Evolutionary conservation across 37 sponge, comb jelly and placozoan species (phyloP).

Genomic region (Beroe ovata): DNA sequence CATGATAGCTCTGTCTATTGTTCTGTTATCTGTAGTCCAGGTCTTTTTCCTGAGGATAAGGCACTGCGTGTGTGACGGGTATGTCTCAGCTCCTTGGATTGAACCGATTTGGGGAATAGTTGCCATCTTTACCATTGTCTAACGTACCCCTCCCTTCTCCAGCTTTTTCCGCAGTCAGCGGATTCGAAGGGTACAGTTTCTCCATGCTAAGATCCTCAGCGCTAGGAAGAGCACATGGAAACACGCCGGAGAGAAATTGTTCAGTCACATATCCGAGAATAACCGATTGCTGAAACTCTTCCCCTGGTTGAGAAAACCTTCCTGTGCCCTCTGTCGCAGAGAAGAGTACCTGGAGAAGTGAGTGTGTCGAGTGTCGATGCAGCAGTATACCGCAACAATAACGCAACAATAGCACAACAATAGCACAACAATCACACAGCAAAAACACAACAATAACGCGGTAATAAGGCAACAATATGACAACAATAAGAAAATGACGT

Average conservation of each 20-base stretch:
- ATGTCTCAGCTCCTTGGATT: no score
- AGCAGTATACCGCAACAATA: no score
- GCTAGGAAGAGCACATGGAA: not conserved
- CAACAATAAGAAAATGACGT: no score
- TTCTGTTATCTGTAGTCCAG: constrained; percentile 3
- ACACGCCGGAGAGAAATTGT: constrained; percentile 25
- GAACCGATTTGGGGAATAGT: no score
- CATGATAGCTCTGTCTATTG: not conserved
- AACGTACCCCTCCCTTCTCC: no score
- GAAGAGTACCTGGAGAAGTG: constrained; percentile 12
- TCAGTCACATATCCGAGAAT: constrained; percentile 1
- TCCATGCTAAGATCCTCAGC: not conserved
- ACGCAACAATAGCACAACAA: no score
- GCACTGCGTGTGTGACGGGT: constrained; percentile 29
- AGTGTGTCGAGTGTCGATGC: no score
- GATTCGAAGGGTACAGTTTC: not conserved
- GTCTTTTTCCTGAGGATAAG: constrained; percentile 27
- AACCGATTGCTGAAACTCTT: constrained; percentile 4
- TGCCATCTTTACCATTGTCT: no score
- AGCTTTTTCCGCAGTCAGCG: not conserved
- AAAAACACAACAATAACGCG: no score
- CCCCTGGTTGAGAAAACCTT: constrained; percentile 7
- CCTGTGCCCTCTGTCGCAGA: constrained; percentile 12
- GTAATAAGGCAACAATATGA: no score
- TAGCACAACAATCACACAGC: no score